Base-by-base conservation (phyloP, 2,113 vertebrate genomes). In the Tenrec ecaudatus region DNA sequence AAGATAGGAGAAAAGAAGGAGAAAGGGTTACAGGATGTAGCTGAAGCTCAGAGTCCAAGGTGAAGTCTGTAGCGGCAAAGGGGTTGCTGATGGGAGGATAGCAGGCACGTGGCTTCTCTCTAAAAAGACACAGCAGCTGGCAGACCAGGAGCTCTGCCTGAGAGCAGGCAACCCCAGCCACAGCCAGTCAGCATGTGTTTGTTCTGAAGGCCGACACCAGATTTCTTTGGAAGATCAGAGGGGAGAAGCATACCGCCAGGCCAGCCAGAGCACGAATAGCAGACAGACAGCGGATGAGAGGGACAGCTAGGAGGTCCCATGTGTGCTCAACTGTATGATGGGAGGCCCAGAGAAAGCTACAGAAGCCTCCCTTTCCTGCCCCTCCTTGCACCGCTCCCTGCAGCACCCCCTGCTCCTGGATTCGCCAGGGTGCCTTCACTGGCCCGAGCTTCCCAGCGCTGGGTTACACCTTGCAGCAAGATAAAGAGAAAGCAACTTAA, bases 81-180 rank as follows among this genome's bases (percentile, higher is more conserved):
- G 57, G 99, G 94, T 0, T 96, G 93, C 2, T 86, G 22, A 69
- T 98, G 23, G 98, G 47, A 98, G 69, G 95, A 96, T 47, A 97
- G 92, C 98, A 98, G 75, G 97, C 97, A 0, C 97, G 95, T 29
- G 4, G 96, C 94, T 82, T 97, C 81, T 77, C 23, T 57, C 40
- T 47, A 19, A 77, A 69, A 84, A 40, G 31, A 83, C 69, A 64
- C 7, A 9, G 40, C 4, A 9, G 73, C 33, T n/a, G 25, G 38
- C 40, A 60, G 43, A 27, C 19, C n/a, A 25, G 25, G 40, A 53
- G 58, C n/a, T 36, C 69, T 23, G 31, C 19, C 12, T 53, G 47
- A 53, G 47, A 53, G 47, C 40, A 40, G 40, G 40, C 40, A 40
- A 40, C 40, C 15, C n/a, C 11, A n/a, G 27, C 58, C 77, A 23